Evolutionary conservation across 2,113 vertebrate species (phyloP).

Genomic region (Catharus bicknelli): DNA sequence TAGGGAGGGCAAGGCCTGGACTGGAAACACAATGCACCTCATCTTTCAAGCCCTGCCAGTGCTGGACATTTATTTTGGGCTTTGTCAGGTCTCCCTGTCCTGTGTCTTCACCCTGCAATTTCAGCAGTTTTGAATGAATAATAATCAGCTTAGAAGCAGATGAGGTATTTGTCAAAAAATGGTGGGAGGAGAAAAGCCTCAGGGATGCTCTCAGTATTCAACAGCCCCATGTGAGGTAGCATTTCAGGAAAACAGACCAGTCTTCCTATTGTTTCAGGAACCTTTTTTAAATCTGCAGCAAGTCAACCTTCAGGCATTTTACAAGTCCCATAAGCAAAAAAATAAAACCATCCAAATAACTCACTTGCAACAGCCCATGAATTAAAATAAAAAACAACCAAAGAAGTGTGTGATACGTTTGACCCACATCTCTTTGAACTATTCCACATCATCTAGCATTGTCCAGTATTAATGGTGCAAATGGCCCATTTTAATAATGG

Average conservation of each 20-base stretch:
- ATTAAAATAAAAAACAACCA: background rate
- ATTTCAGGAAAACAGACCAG: background rate
- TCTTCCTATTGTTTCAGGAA: slow-evolving; percentile 7
- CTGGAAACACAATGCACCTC: background rate
- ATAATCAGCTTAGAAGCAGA: slow-evolving; percentile 17
- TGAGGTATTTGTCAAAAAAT: background rate
- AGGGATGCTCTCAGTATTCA: slow-evolving; percentile 25
- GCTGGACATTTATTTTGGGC: background rate
- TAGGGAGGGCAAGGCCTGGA: background rate
- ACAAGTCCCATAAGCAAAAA: slow-evolving; percentile 8
- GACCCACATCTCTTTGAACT: background rate
- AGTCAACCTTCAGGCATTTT: slow-evolving; percentile 26
- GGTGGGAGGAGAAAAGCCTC: background rate
- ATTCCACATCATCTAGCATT: background rate
- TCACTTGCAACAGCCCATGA: background rate
- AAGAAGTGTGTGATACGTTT: background rate
- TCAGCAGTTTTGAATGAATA: background rate
- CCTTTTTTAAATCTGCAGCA: slow-evolving; percentile 36
- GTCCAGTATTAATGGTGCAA: background rate
- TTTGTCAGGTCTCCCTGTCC: background rate
- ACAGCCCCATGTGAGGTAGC: slow-evolving; percentile 17
- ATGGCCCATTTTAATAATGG: background rate
- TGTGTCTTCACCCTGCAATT: background rate
- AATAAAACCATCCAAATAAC: background rate
- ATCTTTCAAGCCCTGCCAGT: background rate